Evolutionary conservation across 2,113 vertebrate species (phyloP).

Genomic region (Glareola pratincola): DNA sequence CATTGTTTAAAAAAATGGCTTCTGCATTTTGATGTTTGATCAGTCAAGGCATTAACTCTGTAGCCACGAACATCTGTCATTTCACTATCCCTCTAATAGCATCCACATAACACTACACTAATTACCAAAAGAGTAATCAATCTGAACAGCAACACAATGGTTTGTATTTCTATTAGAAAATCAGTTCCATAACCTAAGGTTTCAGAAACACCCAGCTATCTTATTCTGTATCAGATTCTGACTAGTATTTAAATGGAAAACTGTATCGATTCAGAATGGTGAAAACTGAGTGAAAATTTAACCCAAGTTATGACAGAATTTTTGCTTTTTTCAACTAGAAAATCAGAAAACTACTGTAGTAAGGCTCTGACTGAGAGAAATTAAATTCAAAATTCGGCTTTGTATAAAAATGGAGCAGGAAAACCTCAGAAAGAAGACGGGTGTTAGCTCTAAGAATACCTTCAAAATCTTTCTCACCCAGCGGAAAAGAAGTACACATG

Average conservation of each 20-base stretch:
- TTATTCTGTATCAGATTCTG: not conserved
- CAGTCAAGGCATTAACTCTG: not conserved
- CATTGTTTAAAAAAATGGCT: not conserved
- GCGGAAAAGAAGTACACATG: not conserved
- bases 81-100: not conserved
- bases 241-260: not conserved
- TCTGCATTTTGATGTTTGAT: not conserved
- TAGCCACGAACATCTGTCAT: not conserved
- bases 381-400: not conserved
- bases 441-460: not conserved
- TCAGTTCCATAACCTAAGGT: not conserved
- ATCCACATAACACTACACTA: not conserved
- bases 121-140: not conserved
- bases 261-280: accelerated
- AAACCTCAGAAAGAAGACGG: not conserved
- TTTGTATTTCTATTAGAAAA: not conserved
- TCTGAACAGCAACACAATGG: not conserved
- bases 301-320: not conserved
- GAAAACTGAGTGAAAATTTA: not conserved
- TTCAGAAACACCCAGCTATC: not conserved
- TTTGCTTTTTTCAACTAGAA: not conserved
- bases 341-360: not conserved
- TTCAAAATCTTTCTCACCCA: not conserved
- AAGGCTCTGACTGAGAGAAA: not conserved
- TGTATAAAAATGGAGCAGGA: not conserved